These are phyloP conservation scores for Schizaphis graminum DNA, from an alignment of 2,888 invertebrate species.

Conservation along the genomic window DNA sequence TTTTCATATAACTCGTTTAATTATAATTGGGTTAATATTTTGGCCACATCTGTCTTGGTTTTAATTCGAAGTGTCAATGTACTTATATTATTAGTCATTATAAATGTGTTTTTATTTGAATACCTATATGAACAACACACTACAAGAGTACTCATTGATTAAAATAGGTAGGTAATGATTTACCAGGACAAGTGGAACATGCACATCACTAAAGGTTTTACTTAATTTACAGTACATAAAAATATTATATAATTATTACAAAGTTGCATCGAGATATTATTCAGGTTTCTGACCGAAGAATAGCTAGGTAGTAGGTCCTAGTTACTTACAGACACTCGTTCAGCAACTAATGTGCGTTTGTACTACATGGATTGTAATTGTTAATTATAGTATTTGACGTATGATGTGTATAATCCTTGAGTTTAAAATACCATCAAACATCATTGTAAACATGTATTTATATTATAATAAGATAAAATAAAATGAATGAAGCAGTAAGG, in stretches of 20 bases:
- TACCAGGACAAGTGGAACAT: not conserved
- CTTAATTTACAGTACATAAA: not conserved
- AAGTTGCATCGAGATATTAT: not conserved
- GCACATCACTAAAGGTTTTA: not conserved
- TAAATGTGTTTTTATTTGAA: not conserved
- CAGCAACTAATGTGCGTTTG: not conserved
- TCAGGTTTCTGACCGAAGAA: not conserved
- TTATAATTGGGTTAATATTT: not conserved
- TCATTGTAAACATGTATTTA: not conserved
- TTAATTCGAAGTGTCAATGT: not conserved
- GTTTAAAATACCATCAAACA: not conserved
- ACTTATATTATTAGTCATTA: not conserved
- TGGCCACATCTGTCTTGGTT: not conserved
- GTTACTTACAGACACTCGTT: not conserved
- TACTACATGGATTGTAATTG: not conserved
- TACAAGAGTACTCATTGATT: not conserved
- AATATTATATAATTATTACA: not conserved
- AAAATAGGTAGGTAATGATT: not conserved
- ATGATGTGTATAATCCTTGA: not conserved
- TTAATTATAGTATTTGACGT: not conserved
- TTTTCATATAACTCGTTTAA: not conserved
- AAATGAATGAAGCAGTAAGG: not conserved
- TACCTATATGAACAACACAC: not conserved
- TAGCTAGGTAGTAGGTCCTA: not conserved
- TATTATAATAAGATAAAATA: not conserved